Evolutionary conservation across 2,797 vertebrate species (phyloP).

Genomic region (Gila robusta): DNA sequence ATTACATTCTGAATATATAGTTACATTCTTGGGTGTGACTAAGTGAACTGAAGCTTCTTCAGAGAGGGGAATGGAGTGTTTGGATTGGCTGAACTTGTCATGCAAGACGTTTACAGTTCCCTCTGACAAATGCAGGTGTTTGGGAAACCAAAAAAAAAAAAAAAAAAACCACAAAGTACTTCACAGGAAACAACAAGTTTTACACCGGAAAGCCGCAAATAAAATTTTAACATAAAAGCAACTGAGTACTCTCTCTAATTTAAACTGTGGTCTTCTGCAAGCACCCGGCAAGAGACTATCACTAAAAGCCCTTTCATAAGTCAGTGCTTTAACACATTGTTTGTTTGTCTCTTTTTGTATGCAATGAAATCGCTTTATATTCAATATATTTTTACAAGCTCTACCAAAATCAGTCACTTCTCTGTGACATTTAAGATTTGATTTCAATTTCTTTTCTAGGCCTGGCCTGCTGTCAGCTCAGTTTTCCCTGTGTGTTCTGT

Average conservation of each 20-base stretch:
- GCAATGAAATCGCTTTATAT: background rate
- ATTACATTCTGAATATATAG: background rate
- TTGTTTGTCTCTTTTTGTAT: background rate
- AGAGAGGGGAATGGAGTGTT: background rate
- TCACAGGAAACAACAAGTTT: slow-evolving; percentile 13
- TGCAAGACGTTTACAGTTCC: background rate
- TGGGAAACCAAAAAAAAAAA: slow-evolving; percentile 12
- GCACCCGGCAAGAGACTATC: background rate
- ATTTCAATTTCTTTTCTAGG: background rate
- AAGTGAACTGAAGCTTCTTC: background rate
- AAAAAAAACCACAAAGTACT: background rate
- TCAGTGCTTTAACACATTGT: background rate
- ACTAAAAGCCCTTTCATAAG: background rate
- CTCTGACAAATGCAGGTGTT: slow-evolving; percentile 20
- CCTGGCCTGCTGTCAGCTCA: background rate
- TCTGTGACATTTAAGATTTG: background rate
- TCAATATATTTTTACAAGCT: background rate
- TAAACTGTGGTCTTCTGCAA: background rate
- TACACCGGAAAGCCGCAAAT: slow-evolving; percentile 15
- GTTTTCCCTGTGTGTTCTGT: background rate
- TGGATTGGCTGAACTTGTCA: slow-evolving; percentile 16
- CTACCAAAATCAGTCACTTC: background rate
- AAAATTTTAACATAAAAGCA: background rate
- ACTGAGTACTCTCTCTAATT: background rate
- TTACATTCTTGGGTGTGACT: background rate